Evolutionary conservation across 2,113 vertebrate genomes (phyloP).

Genomic region (Bungarus multicinctus): DNA sequence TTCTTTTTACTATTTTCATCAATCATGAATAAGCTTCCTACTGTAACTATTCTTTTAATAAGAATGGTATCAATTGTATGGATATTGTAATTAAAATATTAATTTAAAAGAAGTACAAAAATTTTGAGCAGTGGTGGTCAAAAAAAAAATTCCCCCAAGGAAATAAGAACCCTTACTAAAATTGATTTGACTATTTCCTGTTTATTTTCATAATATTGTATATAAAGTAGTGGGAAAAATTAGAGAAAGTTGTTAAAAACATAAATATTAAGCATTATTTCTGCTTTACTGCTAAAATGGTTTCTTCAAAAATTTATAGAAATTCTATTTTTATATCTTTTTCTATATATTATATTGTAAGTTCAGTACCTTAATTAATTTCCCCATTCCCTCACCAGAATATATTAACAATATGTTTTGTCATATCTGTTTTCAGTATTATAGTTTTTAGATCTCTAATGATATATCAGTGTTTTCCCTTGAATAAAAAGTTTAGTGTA

Average conservation of each 20-base stretch:
- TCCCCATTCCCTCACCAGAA: not conserved
- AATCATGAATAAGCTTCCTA: not conserved
- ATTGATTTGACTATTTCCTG: not conserved
- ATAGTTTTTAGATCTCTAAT: not conserved
- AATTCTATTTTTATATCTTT: not conserved
- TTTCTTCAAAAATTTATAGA: not conserved
- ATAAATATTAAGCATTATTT: not conserved
- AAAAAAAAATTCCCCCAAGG: not conserved
- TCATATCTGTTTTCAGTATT: not conserved
- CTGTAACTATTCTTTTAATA: not conserved
- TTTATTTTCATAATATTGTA: not conserved
- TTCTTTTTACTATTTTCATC: not conserved
- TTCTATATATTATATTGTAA: not conserved
- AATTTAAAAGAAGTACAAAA: not conserved
- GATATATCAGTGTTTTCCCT: not conserved
- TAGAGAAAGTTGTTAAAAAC: not conserved
- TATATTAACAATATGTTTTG: not conserved
- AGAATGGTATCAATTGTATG: conserved; percentile 1
- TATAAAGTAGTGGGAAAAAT: not conserved
- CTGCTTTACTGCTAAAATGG: not conserved
- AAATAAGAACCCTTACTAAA: not conserved
- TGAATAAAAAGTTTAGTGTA: not conserved
- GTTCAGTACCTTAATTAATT: not conserved
- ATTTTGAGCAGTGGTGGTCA: not conserved
- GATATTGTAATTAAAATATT: not conserved